phyloP scores from a whole-genome alignment of 2,797 vertebrate species.

The Anableps anableps region DNA sequence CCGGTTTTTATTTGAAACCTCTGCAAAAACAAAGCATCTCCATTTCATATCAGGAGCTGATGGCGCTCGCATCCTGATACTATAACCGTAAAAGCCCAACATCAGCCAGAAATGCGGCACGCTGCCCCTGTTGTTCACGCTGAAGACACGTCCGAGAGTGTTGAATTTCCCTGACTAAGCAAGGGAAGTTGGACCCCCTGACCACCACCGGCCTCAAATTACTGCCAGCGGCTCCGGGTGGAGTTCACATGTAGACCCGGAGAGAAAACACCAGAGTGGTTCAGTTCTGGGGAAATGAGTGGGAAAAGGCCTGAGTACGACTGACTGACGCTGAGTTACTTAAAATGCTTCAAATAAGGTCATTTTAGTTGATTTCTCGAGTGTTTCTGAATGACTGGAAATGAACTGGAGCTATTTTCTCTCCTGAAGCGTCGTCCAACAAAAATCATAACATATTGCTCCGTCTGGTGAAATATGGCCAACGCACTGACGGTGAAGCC shows the following conservation, averaged over 20 bases:
- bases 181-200: constrained; percentile 33
- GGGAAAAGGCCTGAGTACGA: background rate
- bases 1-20: too few species aligned
- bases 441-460: too few species aligned
- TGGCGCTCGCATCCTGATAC: background rate
- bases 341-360: too few species aligned
- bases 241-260: background rate
- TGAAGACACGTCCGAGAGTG: constrained; percentile 38
- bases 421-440: too few species aligned
- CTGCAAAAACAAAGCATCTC: background rate
- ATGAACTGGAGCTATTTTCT: too few species aligned
- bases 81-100: background rate
- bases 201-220: constrained; percentile 38
- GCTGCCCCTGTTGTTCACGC: background rate
- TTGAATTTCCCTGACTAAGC: constrained; percentile 69
- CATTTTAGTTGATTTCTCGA: too few species aligned
- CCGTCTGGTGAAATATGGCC: too few species aligned
- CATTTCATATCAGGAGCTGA: background rate
- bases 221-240: constrained; percentile 28
- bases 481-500: too few species aligned
- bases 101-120: constrained; percentile 1
- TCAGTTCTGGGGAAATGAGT: background rate
- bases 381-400: too few species aligned
- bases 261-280: background rate
- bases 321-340: too few species aligned